phyloP scores from a whole-genome alignment of 35 echinoderm and acorn worm species.

The Strongylocentrotus purpuratus region DNA sequence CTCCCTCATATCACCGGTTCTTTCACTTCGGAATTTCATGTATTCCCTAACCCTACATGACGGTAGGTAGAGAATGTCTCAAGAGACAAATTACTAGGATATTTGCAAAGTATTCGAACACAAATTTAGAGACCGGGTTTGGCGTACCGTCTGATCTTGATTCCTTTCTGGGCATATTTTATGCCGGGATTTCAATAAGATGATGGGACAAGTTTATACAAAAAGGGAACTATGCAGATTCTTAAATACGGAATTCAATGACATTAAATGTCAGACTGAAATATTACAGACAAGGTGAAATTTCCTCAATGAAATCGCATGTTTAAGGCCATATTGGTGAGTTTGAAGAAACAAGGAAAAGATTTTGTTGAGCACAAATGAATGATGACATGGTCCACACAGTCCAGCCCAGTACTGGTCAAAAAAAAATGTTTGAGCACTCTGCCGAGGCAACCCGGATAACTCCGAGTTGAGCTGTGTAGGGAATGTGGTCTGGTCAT shows the following conservation, averaged over 20 bases:
- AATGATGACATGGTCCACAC: too few species aligned
- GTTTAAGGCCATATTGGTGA: constrained; percentile 45
- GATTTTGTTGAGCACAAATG: not conserved
- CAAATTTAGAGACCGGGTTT: not conserved
- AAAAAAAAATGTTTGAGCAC: too few species aligned
- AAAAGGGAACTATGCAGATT: constrained; percentile 21
- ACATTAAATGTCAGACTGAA: constrained; percentile 1
- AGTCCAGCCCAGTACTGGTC: too few species aligned
- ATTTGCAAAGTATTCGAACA: not conserved
- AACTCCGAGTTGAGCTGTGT: too few species aligned
- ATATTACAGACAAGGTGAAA: constrained; percentile 34
- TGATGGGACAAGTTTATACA: constrained; percentile 12
- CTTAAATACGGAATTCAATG: constrained; percentile 42
- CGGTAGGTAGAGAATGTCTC: too few species aligned
- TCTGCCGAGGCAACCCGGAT: too few species aligned
- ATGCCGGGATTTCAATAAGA: not conserved
- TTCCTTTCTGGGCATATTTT: constrained; percentile 27
- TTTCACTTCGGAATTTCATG: too few species aligned
- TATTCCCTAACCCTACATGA: too few species aligned
- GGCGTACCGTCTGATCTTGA: constrained; percentile 32
- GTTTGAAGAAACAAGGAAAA: constrained; percentile 31
- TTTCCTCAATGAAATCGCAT: constrained; percentile 24
- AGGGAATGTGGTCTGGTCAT: too few species aligned
- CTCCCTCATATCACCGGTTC: too few species aligned
- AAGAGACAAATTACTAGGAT: too few species aligned